These are phyloP conservation scores for Chironomus striatipennis DNA, from an alignment of 1,140 invertebrate genomes.

Conservation along the genomic window DNA sequence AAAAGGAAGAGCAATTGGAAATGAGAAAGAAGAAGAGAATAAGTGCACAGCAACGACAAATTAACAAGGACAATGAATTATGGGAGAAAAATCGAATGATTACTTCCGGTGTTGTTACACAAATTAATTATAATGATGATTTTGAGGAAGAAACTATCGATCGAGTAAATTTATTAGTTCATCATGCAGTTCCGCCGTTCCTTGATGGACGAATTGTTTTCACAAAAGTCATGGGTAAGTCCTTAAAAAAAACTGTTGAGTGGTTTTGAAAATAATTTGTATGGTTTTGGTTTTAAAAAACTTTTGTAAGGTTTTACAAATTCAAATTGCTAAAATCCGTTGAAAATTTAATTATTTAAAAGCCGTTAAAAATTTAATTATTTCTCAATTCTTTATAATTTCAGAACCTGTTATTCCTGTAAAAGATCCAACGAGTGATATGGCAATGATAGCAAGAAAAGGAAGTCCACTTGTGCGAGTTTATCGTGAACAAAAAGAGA, in stretches of 20 bases:
- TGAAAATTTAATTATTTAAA: too few species aligned
- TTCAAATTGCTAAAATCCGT: too few species aligned
- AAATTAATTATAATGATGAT: conserved; percentile 83
- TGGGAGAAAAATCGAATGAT: conserved; percentile 99
- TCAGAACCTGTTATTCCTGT: conserved; percentile 82
- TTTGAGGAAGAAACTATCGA: conserved; percentile 87
- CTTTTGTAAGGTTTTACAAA: too few species aligned
- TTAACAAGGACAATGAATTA: conserved; percentile 93
- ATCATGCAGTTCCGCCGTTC: conserved; percentile 98
- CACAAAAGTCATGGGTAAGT: conserved; percentile 62
- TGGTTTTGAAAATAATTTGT: too few species aligned
- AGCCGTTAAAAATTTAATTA: background rate
- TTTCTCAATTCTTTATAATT: conserved; percentile 40
- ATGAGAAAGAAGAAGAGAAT: conserved; percentile 83
- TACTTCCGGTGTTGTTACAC: conserved; percentile 88
- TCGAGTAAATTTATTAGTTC: conserved; percentile 90
- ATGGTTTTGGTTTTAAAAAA: too few species aligned
- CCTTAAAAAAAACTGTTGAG: too few species aligned
- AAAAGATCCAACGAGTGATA: conserved; percentile 93
- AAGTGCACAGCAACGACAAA: conserved; percentile 89
- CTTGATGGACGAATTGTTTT: conserved; percentile 97
- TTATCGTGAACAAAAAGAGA: conserved; percentile 92
- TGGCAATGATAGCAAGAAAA: conserved; percentile 95
- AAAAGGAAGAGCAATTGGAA: conserved; percentile 87
- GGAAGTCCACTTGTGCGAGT: conserved; percentile 83